phyloP scores from a whole-genome alignment of 2,888 invertebrate genomes.

The Stegana nigrithorax region DNA sequence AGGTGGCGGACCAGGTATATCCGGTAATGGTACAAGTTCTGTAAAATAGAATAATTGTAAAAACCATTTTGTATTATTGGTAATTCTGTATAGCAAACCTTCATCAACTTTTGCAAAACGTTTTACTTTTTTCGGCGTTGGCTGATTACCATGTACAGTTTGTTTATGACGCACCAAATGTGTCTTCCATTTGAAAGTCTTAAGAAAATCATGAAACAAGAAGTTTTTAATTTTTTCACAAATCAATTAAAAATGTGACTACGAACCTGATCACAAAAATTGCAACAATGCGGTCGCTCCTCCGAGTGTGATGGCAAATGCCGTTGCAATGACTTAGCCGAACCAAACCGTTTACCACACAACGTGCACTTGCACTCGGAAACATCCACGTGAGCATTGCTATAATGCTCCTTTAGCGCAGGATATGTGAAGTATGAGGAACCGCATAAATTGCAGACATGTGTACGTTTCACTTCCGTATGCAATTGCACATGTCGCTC shows the following conservation, averaged over 20 bases:
- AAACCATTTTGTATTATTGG: background rate
- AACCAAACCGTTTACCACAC: constrained; percentile 67
- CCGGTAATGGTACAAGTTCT: constrained; percentile 62
- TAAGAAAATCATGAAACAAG: background rate
- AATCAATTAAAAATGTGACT: background rate
- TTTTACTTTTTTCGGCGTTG: constrained; percentile 64
- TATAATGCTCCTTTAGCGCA: constrained; percentile 67
- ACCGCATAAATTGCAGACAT: constrained; percentile 68
- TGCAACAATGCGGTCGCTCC: constrained; percentile 67
- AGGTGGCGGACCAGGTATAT: constrained; percentile 67
- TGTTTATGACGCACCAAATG: constrained; percentile 68
- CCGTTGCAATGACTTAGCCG: constrained; percentile 65
- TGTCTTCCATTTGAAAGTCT: constrained; percentile 69
- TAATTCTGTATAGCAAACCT: constrained; percentile 43
- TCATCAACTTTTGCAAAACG: constrained; percentile 66
- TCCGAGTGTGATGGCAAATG: constrained; percentile 69
- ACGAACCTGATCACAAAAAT: constrained; percentile 65
- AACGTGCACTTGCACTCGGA: constrained; percentile 67
- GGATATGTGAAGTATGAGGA: constrained; percentile 68
- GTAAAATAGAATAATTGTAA: constrained; percentile 11
- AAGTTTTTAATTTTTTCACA: too few species aligned
- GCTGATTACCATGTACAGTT: constrained; percentile 65
- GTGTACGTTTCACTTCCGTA: constrained; percentile 68
- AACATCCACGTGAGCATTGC: constrained; percentile 66
- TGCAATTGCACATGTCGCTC: constrained; percentile 68